Base-by-base conservation (phyloP, 1,140 invertebrate species). In the Pseudomyrmex gracilis region DNA sequence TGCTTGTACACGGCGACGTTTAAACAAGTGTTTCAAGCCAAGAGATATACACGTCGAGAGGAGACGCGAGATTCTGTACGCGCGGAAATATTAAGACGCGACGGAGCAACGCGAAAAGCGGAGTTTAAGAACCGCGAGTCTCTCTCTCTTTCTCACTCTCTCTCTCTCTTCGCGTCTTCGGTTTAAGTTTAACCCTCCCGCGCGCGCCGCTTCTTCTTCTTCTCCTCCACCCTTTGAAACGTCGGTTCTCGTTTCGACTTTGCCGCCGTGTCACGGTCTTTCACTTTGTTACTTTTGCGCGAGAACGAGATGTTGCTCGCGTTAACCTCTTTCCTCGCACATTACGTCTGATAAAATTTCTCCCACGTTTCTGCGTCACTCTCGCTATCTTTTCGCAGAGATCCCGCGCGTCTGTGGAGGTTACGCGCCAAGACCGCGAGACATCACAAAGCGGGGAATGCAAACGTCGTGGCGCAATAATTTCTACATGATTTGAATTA, bases 121-220 rank as follows among this genome's bases (percentile, higher is more conserved):
- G 82, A 87, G 86, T 87, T 87, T 87, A 87, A 87, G 85, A 87
- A 87, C 78, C 85, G 78, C 64, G 85, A 82, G 73, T 70, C 66
- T n/a, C 76, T 34, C 34, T 34, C 34, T 34, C 1, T 34, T n/a
- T n/a, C n/a, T n/a, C n/a, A n/a, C 34, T 34, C 34, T 34, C 34
- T 24, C 1, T 24, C 1, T 34, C 34, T 34, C 34, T 34, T 34
- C 7, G 0, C 53, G 63, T 63, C 85, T 87, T 87, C 51, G 82
- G 86, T 87, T 82, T 73, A 83, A 87, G 82, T 82, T 87, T 87
- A 86, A 87, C 82, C 82, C 86, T 24, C 85, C 22, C 34, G 5
- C n/a, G 34, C 34, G 34, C 2, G 78, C 82, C 34, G 64, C 70
- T 83, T 82, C 70, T 83, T 70, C 64, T 74, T 45, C 22, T 66